These are phyloP conservation scores for Caerostris darwini DNA, from an alignment of 1,140 invertebrate species.

Conservation along the genomic window DNA sequence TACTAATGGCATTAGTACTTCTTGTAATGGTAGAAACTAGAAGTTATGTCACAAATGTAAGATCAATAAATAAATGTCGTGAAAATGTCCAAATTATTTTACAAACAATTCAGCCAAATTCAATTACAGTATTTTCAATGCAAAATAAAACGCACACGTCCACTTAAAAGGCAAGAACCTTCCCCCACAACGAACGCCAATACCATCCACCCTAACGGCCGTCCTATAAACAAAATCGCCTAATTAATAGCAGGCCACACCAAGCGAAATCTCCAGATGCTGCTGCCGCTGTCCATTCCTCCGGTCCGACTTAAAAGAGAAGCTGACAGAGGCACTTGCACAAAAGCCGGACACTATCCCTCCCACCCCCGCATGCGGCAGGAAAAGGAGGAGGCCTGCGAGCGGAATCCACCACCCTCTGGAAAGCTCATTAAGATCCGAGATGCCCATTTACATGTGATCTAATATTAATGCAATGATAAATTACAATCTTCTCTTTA, in stretches of 20 bases:
- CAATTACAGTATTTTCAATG: too few relatives aligned
- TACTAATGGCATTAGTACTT: too few relatives aligned
- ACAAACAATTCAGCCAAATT: too few relatives aligned
- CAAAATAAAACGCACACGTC: background rate
- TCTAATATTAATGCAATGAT: constrained; percentile 78
- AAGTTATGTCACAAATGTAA: too few relatives aligned
- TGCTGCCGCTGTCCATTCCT: background rate
- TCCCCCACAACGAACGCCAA: background rate
- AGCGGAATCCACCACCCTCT: background rate
- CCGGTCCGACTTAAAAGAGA: constrained; percentile 29
- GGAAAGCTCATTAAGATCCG: constrained; percentile 73
- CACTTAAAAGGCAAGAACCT: background rate
- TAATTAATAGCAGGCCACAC: constrained; percentile 16
- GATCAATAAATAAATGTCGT: too few relatives aligned
- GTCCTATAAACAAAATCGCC: constrained; percentile 23
- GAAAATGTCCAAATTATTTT: too few relatives aligned
- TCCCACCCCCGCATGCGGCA: constrained; percentile 5
- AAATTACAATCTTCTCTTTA: constrained; percentile 77
- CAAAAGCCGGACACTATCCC: constrained; percentile 35
- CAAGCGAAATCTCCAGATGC: background rate
- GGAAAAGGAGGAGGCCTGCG: constrained; percentile 42
- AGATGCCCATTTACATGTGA: constrained; percentile 77
- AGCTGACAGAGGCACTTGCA: constrained; percentile 38
- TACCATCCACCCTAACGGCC: background rate
- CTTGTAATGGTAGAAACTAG: too few relatives aligned